These are phyloP conservation scores for Parnassius mnemosyne DNA, from an alignment of 2,888 invertebrate genomes.

Conservation along the genomic window DNA sequence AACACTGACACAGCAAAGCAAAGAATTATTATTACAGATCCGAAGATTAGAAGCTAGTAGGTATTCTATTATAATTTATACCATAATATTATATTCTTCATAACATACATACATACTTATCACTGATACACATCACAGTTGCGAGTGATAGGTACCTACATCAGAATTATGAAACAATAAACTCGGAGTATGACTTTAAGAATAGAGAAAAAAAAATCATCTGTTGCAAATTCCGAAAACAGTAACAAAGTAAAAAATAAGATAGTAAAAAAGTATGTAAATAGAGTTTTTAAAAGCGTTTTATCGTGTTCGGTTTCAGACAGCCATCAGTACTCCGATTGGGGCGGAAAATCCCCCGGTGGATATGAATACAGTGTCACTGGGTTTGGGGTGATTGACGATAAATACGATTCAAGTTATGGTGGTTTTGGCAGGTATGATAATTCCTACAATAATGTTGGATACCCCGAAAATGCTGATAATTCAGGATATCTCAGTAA, in stretches of 20 bases:
- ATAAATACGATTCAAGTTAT: constrained; percentile 30
- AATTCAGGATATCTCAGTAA: constrained; percentile 28
- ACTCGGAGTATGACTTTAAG: too few species aligned
- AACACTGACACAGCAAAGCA: not conserved
- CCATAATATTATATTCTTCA: too few species aligned
- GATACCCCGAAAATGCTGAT: constrained; percentile 28
- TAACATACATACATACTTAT: too few species aligned
- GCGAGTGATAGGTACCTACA: too few species aligned
- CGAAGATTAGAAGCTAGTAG: too few species aligned
- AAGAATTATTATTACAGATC: not conserved
- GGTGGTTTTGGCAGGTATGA: constrained; percentile 32
- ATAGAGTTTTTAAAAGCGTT: too few species aligned
- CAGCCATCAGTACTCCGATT: constrained; percentile 50
- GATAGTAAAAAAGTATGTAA: too few species aligned
- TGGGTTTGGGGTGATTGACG: constrained; percentile 34
- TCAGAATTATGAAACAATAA: too few species aligned
- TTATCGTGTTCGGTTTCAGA: constrained; percentile 27
- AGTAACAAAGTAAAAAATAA: too few species aligned
- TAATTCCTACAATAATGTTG: constrained; percentile 24
- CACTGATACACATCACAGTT: too few species aligned
- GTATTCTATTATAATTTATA: not conserved
- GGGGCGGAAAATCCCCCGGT: constrained; percentile 54
- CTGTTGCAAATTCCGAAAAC: too few species aligned
- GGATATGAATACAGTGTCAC: constrained; percentile 42
- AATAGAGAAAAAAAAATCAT: too few species aligned